Base-by-base conservation (phyloP, 2,888 invertebrate genomes). In the Pristionchus japonicus region DNA sequence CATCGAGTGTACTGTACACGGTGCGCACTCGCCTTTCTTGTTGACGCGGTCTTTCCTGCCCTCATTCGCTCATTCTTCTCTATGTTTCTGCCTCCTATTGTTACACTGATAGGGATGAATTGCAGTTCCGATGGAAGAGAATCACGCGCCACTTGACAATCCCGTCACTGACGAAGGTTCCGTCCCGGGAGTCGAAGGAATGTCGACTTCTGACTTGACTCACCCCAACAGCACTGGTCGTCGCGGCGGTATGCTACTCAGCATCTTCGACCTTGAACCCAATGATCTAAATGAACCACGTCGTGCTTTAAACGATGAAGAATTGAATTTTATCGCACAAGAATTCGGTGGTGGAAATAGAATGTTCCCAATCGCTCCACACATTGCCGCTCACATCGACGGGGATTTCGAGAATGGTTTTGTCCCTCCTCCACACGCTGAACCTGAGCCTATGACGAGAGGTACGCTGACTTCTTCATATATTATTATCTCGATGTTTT, bases 1-100 rank as follows among this genome's bases (percentile, higher is more conserved):
- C 23, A 57, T 70, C 70, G 34, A 15, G 77, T 77, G 77, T 77
- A 77, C 77, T 77, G 77, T 77, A 77, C 43, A 47, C 20, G 31
- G 27, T 13, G 43, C 43, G 77, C 27, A 43, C 77, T 47, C 43
- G n/a, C 9, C 40, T n/a, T n/a, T 77, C 43, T 27, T 43, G 34
- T 77, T 77, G 15, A 70, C 70, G 37, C 70, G 40, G 43, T 77
- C 77, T 77, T 77, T 77, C 77, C 47, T 77, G 77, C 27, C 77
- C 77, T 77, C 43, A 77, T 77, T 23, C 77, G 77, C n/a, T 77
- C 77, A 77, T 47, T 47, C n/a, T 47, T 47, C 77, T 20, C 27
- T 27, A 43, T 47, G 20, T 77, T 77, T 47, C n/a, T 23, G n/a
- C n/a, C 17, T 67, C 67, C 34, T 7, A 70, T 74, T 74, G 6